Evolutionary conservation across 1,140 invertebrate genomes (phyloP).

Genomic region (Tribolium madens): DNA sequence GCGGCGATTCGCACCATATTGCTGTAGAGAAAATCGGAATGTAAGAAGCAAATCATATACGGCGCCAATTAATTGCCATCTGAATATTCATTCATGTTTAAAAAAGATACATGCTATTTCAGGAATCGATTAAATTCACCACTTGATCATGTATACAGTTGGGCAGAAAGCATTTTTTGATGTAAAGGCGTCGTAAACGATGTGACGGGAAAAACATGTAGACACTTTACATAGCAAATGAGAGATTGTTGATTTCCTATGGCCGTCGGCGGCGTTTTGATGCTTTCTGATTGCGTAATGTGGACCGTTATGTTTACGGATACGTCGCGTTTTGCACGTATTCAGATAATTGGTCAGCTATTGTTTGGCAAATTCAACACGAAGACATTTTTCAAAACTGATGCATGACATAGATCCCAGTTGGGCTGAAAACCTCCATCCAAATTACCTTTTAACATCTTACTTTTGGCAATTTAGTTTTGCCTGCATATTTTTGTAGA

Average conservation of each 20-base stretch:
- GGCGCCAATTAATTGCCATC: slow-evolving; percentile 27
- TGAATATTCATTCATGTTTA: slow-evolving; percentile 31
- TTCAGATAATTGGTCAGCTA: not conserved
- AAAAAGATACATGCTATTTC: slow-evolving; percentile 1
- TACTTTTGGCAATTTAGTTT: no score
- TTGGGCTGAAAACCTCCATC: no score
- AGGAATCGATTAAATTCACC: slow-evolving; percentile 15
- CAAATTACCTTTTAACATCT: no score
- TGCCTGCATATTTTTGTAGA: no score
- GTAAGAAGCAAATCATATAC: no score
- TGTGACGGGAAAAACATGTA: not conserved
- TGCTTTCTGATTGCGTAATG: slow-evolving; percentile 1
- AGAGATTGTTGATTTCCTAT: slow-evolving; percentile 5
- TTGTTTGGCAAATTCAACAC: not conserved
- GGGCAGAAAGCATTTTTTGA: not conserved
- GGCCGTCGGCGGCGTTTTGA: not conserved
- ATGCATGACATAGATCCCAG: no score
- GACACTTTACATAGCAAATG: slow-evolving; percentile 7
- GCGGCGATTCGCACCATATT: not conserved
- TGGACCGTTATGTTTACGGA: not conserved
- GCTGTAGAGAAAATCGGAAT: not conserved
- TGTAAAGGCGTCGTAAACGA: slow-evolving; percentile 3
- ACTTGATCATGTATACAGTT: not conserved
- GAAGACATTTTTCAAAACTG: not conserved
- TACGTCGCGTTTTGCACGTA: not conserved